phyloP scores from a whole-genome alignment of 2,888 invertebrate genomes.

The Lithophane socia region DNA sequence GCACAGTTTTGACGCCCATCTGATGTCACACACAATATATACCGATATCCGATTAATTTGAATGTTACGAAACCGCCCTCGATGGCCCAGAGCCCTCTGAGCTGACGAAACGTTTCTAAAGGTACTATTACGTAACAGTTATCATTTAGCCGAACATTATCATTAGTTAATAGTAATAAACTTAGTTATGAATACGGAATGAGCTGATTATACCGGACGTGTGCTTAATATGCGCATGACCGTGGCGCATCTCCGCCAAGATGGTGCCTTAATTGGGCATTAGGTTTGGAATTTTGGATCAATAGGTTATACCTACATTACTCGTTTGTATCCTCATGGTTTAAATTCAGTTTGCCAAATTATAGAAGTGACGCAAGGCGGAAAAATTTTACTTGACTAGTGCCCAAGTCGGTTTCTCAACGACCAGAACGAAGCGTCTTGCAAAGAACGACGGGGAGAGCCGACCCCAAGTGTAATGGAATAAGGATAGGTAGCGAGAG shows the following conservation, averaged over 20 bases:
- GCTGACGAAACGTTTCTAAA: slow-evolving; percentile 44
- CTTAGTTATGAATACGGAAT: slow-evolving; percentile 50
- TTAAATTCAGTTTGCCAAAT: neutral
- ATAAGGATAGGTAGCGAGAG: neutral
- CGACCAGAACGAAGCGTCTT: neutral
- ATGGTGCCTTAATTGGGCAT: slow-evolving; percentile 6
- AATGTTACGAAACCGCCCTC: slow-evolving; percentile 67
- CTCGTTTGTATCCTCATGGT: neutral
- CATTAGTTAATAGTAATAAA: slow-evolving; percentile 48
- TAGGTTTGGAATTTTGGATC: neutral
- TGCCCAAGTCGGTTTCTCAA: neutral
- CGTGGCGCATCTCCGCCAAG: slow-evolving; percentile 19
- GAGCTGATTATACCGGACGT: slow-evolving; percentile 26
- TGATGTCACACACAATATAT: slow-evolving; percentile 69
- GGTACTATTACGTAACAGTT: slow-evolving; percentile 50
- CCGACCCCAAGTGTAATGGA: too few relatives aligned
- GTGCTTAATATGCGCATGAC: slow-evolving; percentile 33
- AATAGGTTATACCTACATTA: slow-evolving; percentile 1
- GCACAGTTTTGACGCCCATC: slow-evolving; percentile 62
- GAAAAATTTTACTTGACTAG: neutral
- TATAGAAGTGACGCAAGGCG: neutral
- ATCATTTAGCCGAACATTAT: slow-evolving; percentile 37
- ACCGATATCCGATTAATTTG: slow-evolving; percentile 63
- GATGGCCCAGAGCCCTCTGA: slow-evolving; percentile 46
- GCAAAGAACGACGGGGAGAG: neutral